phyloP scores from a whole-genome alignment of 2,797 vertebrate genomes.

The Diceros bicornis region DNA sequence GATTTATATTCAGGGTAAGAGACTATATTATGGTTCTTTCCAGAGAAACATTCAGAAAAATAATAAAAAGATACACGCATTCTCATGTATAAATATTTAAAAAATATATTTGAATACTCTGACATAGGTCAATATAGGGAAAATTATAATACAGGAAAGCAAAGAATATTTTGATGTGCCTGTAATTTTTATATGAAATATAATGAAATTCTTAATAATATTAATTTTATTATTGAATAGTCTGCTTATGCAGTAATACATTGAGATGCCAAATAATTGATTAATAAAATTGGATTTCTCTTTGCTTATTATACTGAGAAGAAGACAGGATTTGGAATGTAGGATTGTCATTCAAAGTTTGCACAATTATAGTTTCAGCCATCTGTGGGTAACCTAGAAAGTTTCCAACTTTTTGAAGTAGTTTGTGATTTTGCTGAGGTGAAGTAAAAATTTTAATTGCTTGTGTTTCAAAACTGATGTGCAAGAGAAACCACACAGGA shows the following conservation, averaged over 20 bases:
- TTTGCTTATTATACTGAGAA: conserved; percentile 29
- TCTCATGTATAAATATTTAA: not conserved
- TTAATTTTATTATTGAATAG: conserved; percentile 68
- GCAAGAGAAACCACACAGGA: not conserved
- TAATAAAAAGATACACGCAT: not conserved
- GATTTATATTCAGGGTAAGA: not conserved
- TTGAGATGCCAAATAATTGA: conserved; percentile 60
- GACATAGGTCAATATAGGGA: not conserved
- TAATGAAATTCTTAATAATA: conserved; percentile 59
- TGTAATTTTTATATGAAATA: conserved; percentile 1
- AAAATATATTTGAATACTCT: conserved; percentile 25
- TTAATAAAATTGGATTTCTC: conserved; percentile 31
- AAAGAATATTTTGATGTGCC: not conserved
- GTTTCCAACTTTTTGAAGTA: not conserved
- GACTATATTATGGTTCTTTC: not conserved
- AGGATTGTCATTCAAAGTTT: not conserved
- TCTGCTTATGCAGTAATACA: conserved; percentile 55
- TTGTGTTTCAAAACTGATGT: conserved; percentile 25
- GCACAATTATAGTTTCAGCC: not conserved
- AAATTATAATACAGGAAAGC: not conserved
- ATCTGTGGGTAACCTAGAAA: conserved; percentile 8
- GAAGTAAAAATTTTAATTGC: conserved; percentile 35
- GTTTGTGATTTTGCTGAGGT: conserved; percentile 28
- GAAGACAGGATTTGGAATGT: not conserved
- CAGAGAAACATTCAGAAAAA: not conserved